Conservation (phyloP, 2,113 vertebrate genomes). For the Barbus barbus region DNA sequence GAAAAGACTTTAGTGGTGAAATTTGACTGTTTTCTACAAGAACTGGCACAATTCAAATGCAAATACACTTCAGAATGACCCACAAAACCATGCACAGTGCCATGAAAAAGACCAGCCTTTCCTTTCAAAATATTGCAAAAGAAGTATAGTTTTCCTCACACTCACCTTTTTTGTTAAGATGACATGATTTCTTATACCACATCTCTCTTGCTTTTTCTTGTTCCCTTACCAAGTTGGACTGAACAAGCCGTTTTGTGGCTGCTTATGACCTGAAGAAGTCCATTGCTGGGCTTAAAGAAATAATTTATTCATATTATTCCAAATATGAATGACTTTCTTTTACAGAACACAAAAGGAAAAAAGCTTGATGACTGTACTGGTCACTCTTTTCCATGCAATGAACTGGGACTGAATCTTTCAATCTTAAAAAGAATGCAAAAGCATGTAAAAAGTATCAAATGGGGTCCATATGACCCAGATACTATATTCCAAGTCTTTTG, state of each 20-base stretch:
- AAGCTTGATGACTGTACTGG: no score
- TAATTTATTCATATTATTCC: background rate
- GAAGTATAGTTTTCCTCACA: background rate
- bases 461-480: background rate
- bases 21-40: slow-evolving; percentile 1
- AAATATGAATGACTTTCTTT: background rate
- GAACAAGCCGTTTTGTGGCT: background rate
- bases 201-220: background rate
- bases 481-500: no score
- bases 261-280: background rate
- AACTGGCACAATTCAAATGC: background rate
- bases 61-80: background rate
- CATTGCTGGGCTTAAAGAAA: background rate
- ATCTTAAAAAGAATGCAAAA: background rate
- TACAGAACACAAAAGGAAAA: background rate
- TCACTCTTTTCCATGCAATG: background rate
- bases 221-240: background rate
- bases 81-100: background rate
- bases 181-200: background rate
- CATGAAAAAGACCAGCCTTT: slow-evolving; percentile 18
- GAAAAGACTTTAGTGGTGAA: slow-evolving; percentile 16
- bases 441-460: background rate
- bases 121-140: background rate
- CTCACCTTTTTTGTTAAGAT: background rate
- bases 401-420: background rate